Conservation (phyloP, 2,113 vertebrate species). For the Martes martes region DNA sequence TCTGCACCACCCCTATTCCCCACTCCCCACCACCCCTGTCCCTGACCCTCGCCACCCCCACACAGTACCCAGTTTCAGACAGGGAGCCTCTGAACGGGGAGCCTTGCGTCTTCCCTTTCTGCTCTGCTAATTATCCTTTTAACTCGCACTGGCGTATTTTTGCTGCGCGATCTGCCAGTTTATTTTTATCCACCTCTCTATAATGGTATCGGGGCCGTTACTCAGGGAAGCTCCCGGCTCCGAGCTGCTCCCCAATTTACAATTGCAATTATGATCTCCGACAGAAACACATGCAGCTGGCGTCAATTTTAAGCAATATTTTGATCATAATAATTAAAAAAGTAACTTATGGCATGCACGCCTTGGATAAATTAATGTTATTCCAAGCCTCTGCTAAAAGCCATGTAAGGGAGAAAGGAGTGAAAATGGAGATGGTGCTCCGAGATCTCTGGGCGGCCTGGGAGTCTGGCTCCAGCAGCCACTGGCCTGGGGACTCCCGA, state of each 20-base stretch:
- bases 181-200: conserved; percentile 84
- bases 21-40: background rate
- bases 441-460: conserved; percentile 15
- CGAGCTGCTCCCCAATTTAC: conserved; percentile 84
- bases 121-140: conserved; percentile 82
- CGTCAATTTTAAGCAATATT: conserved; percentile 86
- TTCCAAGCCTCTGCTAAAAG: conserved; percentile 77
- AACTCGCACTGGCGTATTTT: conserved; percentile 78
- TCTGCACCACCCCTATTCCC: background rate
- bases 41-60: background rate
- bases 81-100: background rate
- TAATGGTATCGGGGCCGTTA: conserved; percentile 79
- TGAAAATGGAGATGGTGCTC: background rate
- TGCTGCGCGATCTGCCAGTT: conserved; percentile 73
- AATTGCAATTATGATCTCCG: conserved; percentile 83
- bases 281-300: conserved; percentile 86
- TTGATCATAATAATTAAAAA: conserved; percentile 88
- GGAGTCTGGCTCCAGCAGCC: background rate
- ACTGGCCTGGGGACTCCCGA: background rate
- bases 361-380: conserved; percentile 83
- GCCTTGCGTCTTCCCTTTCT: conserved; percentile 30
- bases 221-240: conserved; percentile 80
- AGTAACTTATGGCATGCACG: conserved; percentile 78
- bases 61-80: background rate
- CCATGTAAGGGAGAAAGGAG: conserved; percentile 41